Base-by-base conservation (phyloP, 2,113 vertebrate species). In the Parus major region DNA sequence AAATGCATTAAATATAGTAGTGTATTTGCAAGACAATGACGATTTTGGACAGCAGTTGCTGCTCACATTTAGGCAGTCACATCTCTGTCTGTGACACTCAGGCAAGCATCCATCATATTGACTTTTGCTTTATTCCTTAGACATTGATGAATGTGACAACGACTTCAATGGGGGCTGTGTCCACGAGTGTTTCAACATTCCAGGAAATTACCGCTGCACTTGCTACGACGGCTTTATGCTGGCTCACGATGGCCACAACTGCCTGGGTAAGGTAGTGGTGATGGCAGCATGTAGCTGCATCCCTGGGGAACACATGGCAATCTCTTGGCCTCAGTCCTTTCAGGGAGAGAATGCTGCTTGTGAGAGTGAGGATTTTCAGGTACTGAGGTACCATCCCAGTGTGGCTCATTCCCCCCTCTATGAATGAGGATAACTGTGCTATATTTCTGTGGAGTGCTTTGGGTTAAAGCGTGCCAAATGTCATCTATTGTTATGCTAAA, bases 221-320 rank as follows among this genome's bases (percentile, higher is more conserved):
- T 99, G 99, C 97, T 98, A 99, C 11, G 99, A 99, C 83, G 99
- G 99, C 61, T 99, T 99, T 96, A 98, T 98, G 98, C 96, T 99
- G 98, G 99, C 99, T 69, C 98, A 99, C 8, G 99, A 99, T 44
- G 99, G 99, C 90, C 99, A 99, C 96, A 99, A 99, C 96, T 99
- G 99, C 97, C 97, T 99, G n/a, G 99, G 99, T 99, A 98, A 99
- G 98, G 90, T 29, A 61, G 52, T 17, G 33, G 21, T 49, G 55
- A 3, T 71, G 81, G 78, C 35, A 41, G 0, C 15, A 2, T 81
- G 50, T 6, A 39, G 35, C n/a, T 80, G 31, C 69, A 25, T 21
- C 50, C 15, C 0, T 12, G 75, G 66, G 50, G 22, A 65, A 4
- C 20, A 10, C 61, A 0, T 4, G 24, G 33, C 1, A 10, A 9